phyloP scores from a whole-genome alignment of 2,113 vertebrate genomes.

The Trematocara marginatum region DNA sequence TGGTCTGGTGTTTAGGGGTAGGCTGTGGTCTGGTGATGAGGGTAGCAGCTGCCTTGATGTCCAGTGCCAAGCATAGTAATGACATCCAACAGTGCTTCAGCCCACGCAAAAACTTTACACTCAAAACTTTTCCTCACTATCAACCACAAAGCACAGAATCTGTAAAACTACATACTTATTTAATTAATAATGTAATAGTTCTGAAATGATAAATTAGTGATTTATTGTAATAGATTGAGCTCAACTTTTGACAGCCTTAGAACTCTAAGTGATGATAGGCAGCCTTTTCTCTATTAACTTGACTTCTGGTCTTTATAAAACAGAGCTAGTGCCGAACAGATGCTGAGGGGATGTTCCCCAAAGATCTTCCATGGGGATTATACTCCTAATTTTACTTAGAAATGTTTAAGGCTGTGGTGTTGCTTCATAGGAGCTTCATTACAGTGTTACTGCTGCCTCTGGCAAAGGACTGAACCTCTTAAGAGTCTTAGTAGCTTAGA shows the following conservation, averaged over 20 bases:
- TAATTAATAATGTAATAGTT: neutral
- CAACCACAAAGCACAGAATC: neutral
- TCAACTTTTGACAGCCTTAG: constrained; percentile 24
- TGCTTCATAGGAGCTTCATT: constrained; percentile 33
- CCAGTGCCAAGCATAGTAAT: neutral
- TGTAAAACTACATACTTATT: neutral
- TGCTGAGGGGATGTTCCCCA: constrained; percentile 22
- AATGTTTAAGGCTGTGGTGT: constrained; percentile 42
- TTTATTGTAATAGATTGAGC: neutral
- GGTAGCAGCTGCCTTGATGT: neutral
- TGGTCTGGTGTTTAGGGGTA: neutral
- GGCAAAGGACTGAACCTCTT: constrained; percentile 17
- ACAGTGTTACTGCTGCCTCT: constrained; percentile 36
- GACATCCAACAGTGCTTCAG: neutral
- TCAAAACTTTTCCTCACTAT: neutral
- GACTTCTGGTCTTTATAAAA: neutral
- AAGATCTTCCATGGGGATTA: constrained; percentile 6
- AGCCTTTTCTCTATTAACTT: neutral
- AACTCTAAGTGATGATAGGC: constrained; percentile 44
- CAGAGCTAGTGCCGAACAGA: constrained; percentile 32
- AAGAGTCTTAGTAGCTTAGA: constrained; percentile 16
- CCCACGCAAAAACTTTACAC: neutral
- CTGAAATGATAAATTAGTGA: neutral
- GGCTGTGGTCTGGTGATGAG: neutral
- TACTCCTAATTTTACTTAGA: constrained; percentile 52